Evolutionary conservation across 2,113 vertebrate species (phyloP), one percentile per base, ranked within the genome.

Genomic region (Ariopsis seemanni): DNA sequence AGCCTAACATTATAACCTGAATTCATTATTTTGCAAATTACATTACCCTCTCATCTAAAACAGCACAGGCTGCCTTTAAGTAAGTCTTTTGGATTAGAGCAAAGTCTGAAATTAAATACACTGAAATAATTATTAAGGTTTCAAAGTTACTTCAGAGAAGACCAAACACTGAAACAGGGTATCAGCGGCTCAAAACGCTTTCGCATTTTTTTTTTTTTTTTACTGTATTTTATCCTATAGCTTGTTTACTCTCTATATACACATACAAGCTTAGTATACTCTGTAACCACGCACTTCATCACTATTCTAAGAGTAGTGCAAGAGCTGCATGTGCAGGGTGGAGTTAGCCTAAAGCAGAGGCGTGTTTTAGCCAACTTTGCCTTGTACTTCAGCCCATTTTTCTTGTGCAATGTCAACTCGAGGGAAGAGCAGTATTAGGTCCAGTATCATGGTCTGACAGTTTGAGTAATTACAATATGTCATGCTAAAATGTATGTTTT

Each of bases 11-110:
- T 57, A 17, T 0, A 55, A 79, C 12, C 52, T 4, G 25, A 27
- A 78, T 78, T 80, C n/a, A 57, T 58, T 80, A 80, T 80, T 34
- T 5, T 18, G 78, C 52, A 34, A 80, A 80, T 80, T 30, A 58
- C 53, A 58, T 80, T 80, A 80, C 78, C 25, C 75, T 78, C 52
- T 78, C 50, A 55, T 78, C 75, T 78, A 78, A 27, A 55, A 78
- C 52, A n/a, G 74, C 74, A 53, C 20, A 52, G 20, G 52, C 20
- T 52, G 50, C 75, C 75, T 78, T 78, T 55, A 55, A 78, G 75
- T 78, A 78, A 14, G 52, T 27, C 75, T 78, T 78, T n/a, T 7
- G 75, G 75, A 78, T 78, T 78, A 78, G 42, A 72, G 30, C 34
- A 52, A 27, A 8, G 25, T 17, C 75, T 55, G 27, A 78, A 77